Conservation (phyloP, 2,888 invertebrate species). For the Tanypteryx hageni region DNA sequence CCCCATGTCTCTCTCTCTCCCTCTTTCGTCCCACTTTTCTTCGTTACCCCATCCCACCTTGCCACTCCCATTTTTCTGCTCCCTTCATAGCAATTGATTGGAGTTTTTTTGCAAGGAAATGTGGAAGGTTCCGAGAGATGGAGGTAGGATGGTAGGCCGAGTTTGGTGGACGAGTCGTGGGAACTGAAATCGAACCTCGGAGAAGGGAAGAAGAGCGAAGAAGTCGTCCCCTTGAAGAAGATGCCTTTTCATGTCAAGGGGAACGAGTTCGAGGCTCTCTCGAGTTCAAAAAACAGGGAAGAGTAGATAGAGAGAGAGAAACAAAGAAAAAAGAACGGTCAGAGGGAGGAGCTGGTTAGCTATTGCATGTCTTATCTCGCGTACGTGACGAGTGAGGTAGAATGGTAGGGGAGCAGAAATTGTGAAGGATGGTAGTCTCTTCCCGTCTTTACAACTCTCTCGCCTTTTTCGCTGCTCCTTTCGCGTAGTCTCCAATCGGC, state of each 20-base stretch:
- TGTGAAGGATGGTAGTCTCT: background rate
- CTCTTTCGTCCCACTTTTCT: background rate
- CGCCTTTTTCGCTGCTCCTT: background rate
- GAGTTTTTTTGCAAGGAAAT: background rate
- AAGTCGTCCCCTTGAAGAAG: background rate
- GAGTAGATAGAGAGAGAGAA: background rate
- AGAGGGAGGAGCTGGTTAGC: background rate
- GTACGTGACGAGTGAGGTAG: background rate
- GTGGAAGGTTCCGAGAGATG: background rate
- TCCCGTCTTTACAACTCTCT: too few relatives aligned
- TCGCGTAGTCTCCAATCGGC: background rate
- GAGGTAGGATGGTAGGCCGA: background rate
- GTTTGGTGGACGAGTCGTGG: background rate
- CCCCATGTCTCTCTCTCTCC: background rate
- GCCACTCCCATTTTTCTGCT: background rate
- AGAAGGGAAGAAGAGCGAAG: background rate
- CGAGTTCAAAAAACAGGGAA: too few relatives aligned
- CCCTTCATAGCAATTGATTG: conserved; percentile 15
- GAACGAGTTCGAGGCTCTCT: background rate
- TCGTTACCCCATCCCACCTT: background rate
- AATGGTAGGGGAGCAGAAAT: background rate
- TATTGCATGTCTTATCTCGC: conserved; percentile 27
- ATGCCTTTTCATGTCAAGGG: background rate
- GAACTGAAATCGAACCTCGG: background rate
- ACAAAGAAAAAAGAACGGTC: background rate